A percentile compares a stretch with the other conserved stretches of the same genome.
Conservation (phyloP, 2,888 invertebrate genomes). For the Dolichomitus sp. region DNA sequence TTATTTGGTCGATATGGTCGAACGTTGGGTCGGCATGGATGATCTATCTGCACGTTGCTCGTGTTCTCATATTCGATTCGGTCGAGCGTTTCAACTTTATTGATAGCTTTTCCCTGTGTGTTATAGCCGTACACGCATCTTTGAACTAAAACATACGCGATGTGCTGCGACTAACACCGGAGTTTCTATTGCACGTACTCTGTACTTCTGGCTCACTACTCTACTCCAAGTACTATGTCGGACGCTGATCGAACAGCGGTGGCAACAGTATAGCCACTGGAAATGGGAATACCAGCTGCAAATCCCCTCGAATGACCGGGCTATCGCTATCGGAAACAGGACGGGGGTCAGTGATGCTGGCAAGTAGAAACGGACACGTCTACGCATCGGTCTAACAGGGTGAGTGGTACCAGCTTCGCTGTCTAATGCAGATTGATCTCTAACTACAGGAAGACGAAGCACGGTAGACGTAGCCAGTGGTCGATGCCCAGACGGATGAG, state of each 20-base stretch:
- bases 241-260: slow-evolving; percentile 13
- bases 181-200: background rate
- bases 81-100: slow-evolving; percentile 42
- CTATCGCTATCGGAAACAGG: slow-evolving; percentile 16
- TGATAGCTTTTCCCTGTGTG: slow-evolving; percentile 37
- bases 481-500: background rate
- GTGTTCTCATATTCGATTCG: slow-evolving; percentile 54
- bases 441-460: background rate
- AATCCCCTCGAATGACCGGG: background rate
- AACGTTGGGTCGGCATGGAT: slow-evolving; percentile 24
- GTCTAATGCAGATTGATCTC: slow-evolving; percentile 18
- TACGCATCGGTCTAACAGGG: background rate
- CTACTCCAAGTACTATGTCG: background rate
- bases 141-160: background rate
- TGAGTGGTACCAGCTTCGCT: slow-evolving; percentile 1
- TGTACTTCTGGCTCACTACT: background rate
- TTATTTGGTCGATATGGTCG: slow-evolving; percentile 62
- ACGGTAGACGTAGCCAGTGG: background rate
- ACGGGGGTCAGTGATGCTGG: slow-evolving; percentile 1
- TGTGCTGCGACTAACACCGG: background rate
- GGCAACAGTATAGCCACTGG: background rate
- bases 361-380: slow-evolving; percentile 31
- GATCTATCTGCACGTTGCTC: slow-evolving; percentile 34
- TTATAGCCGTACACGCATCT: slow-evolving; percentile 1
- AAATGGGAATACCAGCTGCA: slow-evolving; percentile 7